phyloP scores from a whole-genome alignment of 1,140 invertebrate species.

The Bombus cullumanus region DNA sequence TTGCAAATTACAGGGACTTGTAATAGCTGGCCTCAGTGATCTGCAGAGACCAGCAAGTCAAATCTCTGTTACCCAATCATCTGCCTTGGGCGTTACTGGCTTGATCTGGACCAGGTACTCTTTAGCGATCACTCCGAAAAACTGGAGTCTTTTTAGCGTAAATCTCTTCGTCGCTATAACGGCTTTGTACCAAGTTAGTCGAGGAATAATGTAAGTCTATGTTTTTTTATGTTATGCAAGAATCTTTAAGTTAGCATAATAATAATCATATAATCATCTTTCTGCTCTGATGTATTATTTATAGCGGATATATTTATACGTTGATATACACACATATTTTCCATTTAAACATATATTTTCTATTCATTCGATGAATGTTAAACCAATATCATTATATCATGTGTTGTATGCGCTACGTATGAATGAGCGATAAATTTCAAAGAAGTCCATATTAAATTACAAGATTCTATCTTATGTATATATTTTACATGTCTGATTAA shows the following conservation, averaged over 20 bases:
- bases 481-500: neutral
- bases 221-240: neutral
- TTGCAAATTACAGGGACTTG: slow-evolving; percentile 87
- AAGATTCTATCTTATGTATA: neutral
- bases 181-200: slow-evolving; percentile 90
- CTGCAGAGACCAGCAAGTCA: slow-evolving; percentile 94
- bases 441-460: neutral
- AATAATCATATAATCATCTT: neutral
- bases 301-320: too few relatives aligned
- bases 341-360: neutral
- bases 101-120: slow-evolving; percentile 94
- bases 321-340: neutral
- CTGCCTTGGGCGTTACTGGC: slow-evolving; percentile 90
- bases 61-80: slow-evolving; percentile 93
- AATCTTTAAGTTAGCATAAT: neutral
- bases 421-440: neutral
- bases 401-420: too few relatives aligned
- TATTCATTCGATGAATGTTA: neutral
- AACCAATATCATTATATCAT: neutral
- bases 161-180: slow-evolving; percentile 96
- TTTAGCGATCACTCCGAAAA: slow-evolving; percentile 96
- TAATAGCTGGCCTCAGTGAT: slow-evolving; percentile 97
- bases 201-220: slow-evolving; percentile 85
- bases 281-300: neutral
- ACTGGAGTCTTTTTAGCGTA: slow-evolving; percentile 95